Evolutionary conservation across 2,797 vertebrate species (phyloP), one percentile per base, ranked within the genome.

Genomic region (Tenualosa ilisha): DNA sequence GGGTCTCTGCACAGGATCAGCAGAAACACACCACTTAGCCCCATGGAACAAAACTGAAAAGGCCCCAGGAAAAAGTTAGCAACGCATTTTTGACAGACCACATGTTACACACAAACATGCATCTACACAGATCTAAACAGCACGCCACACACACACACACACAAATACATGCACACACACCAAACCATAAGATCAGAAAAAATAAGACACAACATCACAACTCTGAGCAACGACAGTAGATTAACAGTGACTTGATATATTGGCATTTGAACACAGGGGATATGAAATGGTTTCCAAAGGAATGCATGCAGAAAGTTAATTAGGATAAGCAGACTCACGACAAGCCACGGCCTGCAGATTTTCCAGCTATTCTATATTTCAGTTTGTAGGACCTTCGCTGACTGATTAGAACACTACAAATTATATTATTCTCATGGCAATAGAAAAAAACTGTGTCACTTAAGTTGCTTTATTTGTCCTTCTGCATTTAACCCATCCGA

Each of bases 11-110:
- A 95, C 88, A 99, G 91, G 84, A 95, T 93, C 86, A 97, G 63
- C 22, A 96, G 92, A 3, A 97, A 98, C 6, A 97, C 0, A 40
- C 96, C 96, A 0, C 96, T 96, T 2, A 95, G 85, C 0, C 97
- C 98, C 49, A 98, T 97, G 61, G 97, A 95, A 31, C 96, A 85
- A 86, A 96, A 92, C 98, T 98, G 91, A 63, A 63, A 9, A 63
- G 0, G 59, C 59, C 59, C 22, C n/a, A 63, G n/a, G 6, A 63
- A 24, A 24, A 24, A 24, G 24, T 63, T 3, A 7, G 6, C 59
- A 24, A 20, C 54, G 22, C 20, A 20, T 22, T 20, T 4, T 0
- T 6, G 20, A 4, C 17, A 56, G 15, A 56, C 54, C 54, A 51
- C 50, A 51, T 46, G 46, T 0, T 54, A 11, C 17, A 56, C 54